Base-by-base conservation (phyloP, 2,888 invertebrate genomes). In the Parochlus steinenii region DNA sequence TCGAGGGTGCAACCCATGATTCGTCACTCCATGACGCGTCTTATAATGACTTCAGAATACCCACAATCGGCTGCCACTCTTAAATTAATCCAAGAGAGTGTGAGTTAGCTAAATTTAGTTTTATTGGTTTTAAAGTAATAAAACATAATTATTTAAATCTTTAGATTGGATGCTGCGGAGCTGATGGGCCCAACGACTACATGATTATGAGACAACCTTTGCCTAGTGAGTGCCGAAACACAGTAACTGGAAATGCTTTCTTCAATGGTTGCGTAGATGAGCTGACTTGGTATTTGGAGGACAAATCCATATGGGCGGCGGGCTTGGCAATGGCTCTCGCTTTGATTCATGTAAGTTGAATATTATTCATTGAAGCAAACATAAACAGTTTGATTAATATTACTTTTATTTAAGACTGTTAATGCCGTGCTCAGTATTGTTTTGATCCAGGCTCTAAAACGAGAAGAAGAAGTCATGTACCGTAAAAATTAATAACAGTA, bases 161-260 rank as follows among this genome's bases (percentile, higher is more conserved):
- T 26, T 20, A 83, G 83, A 75, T 89, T 46, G 86, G 82, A 27
- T 90, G 89, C 56, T 89, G 90, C 48, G 90, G 90, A 10, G 86
- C 87, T 1, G 74, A 78, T 40, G 85, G 86, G 0, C 75, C 86
- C 0, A 73, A 73, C 59, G 89, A 90, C 58, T 90, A 77, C 60
- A 63, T 81, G 44, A 65, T 65, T 40, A 50, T 82, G 44, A 69
- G 71, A 47, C 80, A 85, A 48, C 85, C 86, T 0, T 54, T 89
- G 36, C 87, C 89, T 0, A 63, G 72, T 2, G 80, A 82, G 42
- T 89, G 89, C 51, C 68, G 87, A 7, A 85, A 87, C 55, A 75
- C 81, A 0, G 82, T 86, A 10, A 86, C 83, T 3, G 87, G 89
- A 33, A 86, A 86, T 55, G 80, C 83, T 1, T 86, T 78, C 58